Base-by-base conservation (phyloP, 1,140 invertebrate species). In the Listronotus bonariensis region DNA sequence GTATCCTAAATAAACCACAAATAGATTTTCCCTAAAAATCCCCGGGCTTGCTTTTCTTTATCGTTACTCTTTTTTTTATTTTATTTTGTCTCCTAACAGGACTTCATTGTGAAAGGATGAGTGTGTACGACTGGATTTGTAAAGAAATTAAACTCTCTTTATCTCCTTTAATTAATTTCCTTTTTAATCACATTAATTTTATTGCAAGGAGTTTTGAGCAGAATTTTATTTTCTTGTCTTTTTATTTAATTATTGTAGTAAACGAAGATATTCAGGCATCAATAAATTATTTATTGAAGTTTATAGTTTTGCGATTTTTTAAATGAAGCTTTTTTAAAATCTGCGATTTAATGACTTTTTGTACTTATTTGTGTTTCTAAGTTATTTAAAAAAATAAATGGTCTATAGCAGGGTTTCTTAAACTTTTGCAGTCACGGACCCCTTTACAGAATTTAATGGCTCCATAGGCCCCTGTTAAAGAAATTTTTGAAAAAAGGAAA, bases 111-210 rank as follows among this genome's bases (percentile, higher is more conserved):
- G 53, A 64, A 64, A 64, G 61, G 51, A 64, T 49, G 61, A 64
- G 61, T 64, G 61, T 64, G 61, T 55, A 64, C 52, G 61, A 46
- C 53, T 56, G 61, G 61, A 64, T 64, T 64, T 64, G 61, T 64
- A 55, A 64, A 64, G 61, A 64, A 64, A 64, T 64, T 64, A 64
- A 64, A 64, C 46, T 56, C 61, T 41, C 53, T 64, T 64, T 56
- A 64, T 64, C 61, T 64, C 18, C 43, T 64, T 64, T 64, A 64
- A 64, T 64, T 64, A 64, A 64, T 64, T 64, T 56, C 41, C 61
- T 56, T 64, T 64, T 64, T 64, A 64, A 64, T 64, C 51, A 64
- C 61, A 64, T 64, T 64, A 64, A 64, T 64, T 64, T 64, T 56
- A 64, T 56, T 64, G 56, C 61, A 38, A 43, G 51, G 17, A 54